A percentile compares a stretch with the other conserved stretches of the same genome.
phyloP scores from a whole-genome alignment of 2,797 vertebrate genomes.

The Pogoniulus pusillus region DNA sequence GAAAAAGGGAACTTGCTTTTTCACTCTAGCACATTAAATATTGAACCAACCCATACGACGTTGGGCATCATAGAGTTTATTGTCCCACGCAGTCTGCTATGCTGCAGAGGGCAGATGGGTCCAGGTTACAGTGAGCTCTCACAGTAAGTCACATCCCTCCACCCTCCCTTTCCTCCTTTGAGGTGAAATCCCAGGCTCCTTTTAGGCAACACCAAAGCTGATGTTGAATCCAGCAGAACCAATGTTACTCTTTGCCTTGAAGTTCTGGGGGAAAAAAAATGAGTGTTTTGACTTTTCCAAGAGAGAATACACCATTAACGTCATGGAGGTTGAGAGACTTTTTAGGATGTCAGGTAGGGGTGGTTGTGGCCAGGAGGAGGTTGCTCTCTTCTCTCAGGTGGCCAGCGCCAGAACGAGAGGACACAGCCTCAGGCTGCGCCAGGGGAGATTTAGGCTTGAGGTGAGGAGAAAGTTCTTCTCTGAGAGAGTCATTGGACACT shows the following conservation, averaged over 20 bases:
- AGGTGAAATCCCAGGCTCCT: neutral
- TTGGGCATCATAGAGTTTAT: neutral
- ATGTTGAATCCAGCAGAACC: neutral
- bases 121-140: neutral
- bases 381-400: no score
- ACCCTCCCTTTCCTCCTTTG: neutral
- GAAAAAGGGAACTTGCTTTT: neutral
- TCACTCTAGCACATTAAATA: neutral
- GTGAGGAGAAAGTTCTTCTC: no score
- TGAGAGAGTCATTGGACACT: no score
- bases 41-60: neutral
- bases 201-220: neutral
- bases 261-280: neutral
- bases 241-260: neutral
- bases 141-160: neutral
- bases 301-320: constrained; percentile 13
- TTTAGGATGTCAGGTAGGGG: no score
- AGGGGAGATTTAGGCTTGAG: no score
- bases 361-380: no score
- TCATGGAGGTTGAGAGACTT: neutral
- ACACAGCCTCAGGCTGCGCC: no score
- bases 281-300: neutral
- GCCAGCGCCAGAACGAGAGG: no score
- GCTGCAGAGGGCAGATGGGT: neutral
- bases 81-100: neutral